Evolutionary conservation across 1,140 invertebrate species (phyloP).

Genomic region (Drusus annulatus): DNA sequence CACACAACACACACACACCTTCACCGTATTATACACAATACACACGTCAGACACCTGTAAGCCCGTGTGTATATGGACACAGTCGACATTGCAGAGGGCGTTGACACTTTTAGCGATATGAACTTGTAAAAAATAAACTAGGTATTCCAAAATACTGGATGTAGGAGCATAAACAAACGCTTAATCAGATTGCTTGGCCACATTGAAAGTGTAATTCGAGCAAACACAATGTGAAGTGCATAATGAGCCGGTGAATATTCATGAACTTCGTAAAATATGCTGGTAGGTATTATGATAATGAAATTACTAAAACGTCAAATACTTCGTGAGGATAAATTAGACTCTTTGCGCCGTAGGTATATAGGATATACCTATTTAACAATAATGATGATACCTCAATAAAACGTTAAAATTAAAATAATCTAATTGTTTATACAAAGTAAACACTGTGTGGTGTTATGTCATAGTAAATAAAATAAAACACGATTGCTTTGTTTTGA

Average conservation of each 20-base stretch:
- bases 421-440: too few species aligned
- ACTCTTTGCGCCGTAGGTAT: too few species aligned
- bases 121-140: constrained; percentile 36
- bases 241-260: constrained; percentile 22
- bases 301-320: too few species aligned
- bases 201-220: constrained; percentile 32
- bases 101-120: constrained; percentile 39
- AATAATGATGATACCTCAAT: too few species aligned
- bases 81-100: constrained; percentile 28
- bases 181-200: constrained; percentile 30
- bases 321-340: too few species aligned
- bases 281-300: background rate
- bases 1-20: too few species aligned
- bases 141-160: constrained; percentile 4
- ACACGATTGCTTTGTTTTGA: too few species aligned
- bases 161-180: constrained; percentile 25
- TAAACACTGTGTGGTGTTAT: too few species aligned
- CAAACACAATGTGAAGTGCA: background rate
- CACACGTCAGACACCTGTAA: background rate
- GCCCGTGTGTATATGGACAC: background rate
- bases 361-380: too few species aligned
- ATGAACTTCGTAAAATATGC: background rate
- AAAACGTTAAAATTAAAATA: too few species aligned
- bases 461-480: too few species aligned
- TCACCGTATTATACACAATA: too few species aligned